Evolutionary conservation across 2,888 invertebrate genomes (phyloP), one percentile per base, ranked within the genome.

Genomic region (Taphrorychus bicolor): DNA sequence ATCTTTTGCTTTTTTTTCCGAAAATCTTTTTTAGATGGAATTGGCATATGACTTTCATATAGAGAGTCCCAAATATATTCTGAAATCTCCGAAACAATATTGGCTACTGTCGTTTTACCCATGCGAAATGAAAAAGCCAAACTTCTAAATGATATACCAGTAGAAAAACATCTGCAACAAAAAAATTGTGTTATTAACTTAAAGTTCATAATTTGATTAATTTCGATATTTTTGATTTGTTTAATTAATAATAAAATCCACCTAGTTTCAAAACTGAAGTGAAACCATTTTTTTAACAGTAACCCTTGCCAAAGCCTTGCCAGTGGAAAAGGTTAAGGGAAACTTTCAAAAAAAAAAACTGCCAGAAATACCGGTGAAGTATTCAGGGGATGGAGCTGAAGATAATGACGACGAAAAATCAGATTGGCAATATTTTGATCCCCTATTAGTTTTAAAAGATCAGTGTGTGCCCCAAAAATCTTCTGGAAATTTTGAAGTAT

Each of bases 341-440:
- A 18, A 51, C 52, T 5, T 51, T 51, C 17, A n/a, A n/a, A 51
- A 18, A 16, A 51, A 51, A 19, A 51, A n/a, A 19, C 52, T 51
- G 7, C 0, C 52, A 9, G 52, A 51, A 51, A 5, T 18, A 1
- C 52, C 52, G 7, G 5, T 51, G n/a, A 51, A 51, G 9, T 18
- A n/a, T 9, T 51, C 52, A 18, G 21, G 52, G 16, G 17, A 51
- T 51, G 52, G 52, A 17, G 52, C 52, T 18, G 52, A 51, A 18
- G n/a, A n/a, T n/a, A 19, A 19, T 45, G 16, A 16, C 52, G 5
- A 19, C 9, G 32, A 11, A 32, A 32, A 32, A 32, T n/a, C n/a
- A n/a, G 32, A 32, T 7, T 32, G 32, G 32, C 32, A 5, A 32
- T 32, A 7, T 32, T 32, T 32, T 11, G 19, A 51, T 5, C 7